A percentile compares a stretch with the other conserved stretches of the same genome.
Conservation (phyloP, 2,797 vertebrate genomes). For the Brachyalestes nurse region DNA sequence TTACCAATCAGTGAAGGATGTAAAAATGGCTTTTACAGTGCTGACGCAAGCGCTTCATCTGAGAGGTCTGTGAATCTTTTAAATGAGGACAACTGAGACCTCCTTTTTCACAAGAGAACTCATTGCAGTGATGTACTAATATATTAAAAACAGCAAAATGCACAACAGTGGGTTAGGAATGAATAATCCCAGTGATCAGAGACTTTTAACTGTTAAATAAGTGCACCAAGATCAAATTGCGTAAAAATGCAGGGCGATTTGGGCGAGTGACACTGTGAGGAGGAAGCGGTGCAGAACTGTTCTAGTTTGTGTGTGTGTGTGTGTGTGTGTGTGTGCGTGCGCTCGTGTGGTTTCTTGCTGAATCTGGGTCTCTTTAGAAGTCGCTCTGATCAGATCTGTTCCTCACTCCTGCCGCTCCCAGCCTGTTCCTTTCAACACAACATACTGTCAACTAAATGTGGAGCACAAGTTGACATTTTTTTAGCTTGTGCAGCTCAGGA, state of each 20-base stretch:
- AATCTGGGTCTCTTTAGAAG: conserved; percentile 46
- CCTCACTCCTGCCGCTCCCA: conserved; percentile 30
- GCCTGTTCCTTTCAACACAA: conserved; percentile 11
- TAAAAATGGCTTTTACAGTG: neutral
- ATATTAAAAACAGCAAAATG: neutral
- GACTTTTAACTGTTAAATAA: neutral
- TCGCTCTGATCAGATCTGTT: conserved; percentile 39
- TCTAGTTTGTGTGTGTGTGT: conserved; percentile 26
- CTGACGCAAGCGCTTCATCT: neutral
- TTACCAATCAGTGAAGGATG: neutral
- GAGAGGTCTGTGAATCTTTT: neutral
- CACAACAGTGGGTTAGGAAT: neutral
- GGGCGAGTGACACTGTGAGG: neutral
- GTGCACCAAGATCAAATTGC: neutral
- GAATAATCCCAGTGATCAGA: neutral
- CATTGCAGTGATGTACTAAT: neutral
- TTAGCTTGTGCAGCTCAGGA: conserved; percentile 4
- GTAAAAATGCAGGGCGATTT: neutral
- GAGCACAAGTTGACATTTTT: conserved; percentile 25
- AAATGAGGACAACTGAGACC: neutral
- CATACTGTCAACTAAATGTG: conserved; percentile 26
- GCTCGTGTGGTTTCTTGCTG: neutral
- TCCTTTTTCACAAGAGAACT: neutral
- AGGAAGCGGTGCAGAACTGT: conserved; percentile 16
- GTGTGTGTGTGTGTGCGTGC: conserved; percentile 8